Percentiles rank a stretch among this genome's conserved stretches.
Conservation (phyloP, 37 sponge, comb jelly and placozoan species). For the Diacarnus erythraeanus region DNA sequence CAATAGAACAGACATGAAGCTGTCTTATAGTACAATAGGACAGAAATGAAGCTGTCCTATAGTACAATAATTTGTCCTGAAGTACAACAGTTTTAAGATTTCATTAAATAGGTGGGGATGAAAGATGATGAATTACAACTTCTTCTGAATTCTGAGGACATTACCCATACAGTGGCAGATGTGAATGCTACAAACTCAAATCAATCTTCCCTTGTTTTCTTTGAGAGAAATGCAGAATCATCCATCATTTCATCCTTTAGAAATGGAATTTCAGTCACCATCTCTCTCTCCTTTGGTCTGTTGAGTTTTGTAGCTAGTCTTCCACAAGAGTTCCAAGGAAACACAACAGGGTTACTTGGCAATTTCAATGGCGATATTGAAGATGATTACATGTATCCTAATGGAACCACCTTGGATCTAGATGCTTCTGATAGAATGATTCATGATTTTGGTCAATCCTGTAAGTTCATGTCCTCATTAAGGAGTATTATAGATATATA, state of each 20-base stretch:
- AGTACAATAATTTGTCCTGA: no score
- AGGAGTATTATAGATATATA: background rate
- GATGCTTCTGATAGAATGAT: conserved; percentile 58
- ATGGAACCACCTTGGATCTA: conserved; percentile 57
- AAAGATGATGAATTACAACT: conserved; percentile 4
- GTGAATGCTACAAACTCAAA: conserved; percentile 16
- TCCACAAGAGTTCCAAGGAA: conserved; percentile 27
- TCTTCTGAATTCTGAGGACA: conserved; percentile 16
- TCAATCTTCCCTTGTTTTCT: background rate
- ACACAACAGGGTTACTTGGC: conserved; percentile 70
- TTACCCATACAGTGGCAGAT: conserved; percentile 22
- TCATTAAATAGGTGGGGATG: background rate
- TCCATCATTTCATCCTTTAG: conserved; percentile 16
- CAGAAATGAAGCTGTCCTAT: no score
- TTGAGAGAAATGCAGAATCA: conserved; percentile 6
- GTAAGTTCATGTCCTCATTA: conserved; percentile 52
- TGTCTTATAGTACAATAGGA: no score
- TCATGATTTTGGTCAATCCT: conserved; percentile 72
- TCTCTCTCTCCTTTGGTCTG: background rate
- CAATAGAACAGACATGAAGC: no score
- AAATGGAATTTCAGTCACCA: conserved; percentile 36
- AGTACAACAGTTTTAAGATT: no score
- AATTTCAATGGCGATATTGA: conserved; percentile 59
- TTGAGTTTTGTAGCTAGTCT: conserved; percentile 23
- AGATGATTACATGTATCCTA: conserved; percentile 57